Evolutionary conservation across 2,888 invertebrate species (phyloP), one percentile per base, ranked within the genome.

Genomic region (Ochropacha duplaris): DNA sequence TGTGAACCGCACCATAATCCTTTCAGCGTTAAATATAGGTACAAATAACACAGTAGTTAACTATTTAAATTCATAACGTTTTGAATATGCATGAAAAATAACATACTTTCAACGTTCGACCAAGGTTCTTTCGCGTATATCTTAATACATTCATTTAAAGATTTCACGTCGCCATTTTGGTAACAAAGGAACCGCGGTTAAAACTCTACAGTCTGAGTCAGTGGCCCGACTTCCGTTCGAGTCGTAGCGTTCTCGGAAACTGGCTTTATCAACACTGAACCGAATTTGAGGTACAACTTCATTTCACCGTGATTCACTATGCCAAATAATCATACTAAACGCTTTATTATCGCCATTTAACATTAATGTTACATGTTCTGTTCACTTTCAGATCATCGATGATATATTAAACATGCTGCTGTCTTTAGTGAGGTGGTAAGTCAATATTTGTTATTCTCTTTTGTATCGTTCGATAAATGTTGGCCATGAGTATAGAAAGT

Each of bases 181-280:
- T 81, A 82, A 83, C 67, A 70, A 72, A 68, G 67, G 65, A 66
- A 68, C 66, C 61, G 69, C 66, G 58, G 61, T 57, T 58, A 66
- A 67, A 69, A 72, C 76, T 62, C 62, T 72, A 65, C 72, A 75
- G 64, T 71, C 75, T 88, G 86, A 89, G 80, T 86, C 87, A 87
- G 83, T 82, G 74, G 66, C 68, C 74, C 69, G 78, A 80, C 86
- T 83, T 83, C 78, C 81, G 80, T 72, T 80, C 75, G 72, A 76
- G 82, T 76, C 74, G 83, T 78, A 76, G 78, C 81, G 78, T 80
- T 83, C 81, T 77, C 67, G 68, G 78, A 79, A 81, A 79, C 75
- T 73, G 76, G 73, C 72, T 72, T 59, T 69, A 69, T 64, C 60
- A 61, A 65, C 57, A 69, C 63, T 65, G 65, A 59, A 68, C 62